These are phyloP conservation scores for Sebastes schlegelii DNA, from an alignment of 2,113 vertebrate genomes.

Conservation along the genomic window DNA sequence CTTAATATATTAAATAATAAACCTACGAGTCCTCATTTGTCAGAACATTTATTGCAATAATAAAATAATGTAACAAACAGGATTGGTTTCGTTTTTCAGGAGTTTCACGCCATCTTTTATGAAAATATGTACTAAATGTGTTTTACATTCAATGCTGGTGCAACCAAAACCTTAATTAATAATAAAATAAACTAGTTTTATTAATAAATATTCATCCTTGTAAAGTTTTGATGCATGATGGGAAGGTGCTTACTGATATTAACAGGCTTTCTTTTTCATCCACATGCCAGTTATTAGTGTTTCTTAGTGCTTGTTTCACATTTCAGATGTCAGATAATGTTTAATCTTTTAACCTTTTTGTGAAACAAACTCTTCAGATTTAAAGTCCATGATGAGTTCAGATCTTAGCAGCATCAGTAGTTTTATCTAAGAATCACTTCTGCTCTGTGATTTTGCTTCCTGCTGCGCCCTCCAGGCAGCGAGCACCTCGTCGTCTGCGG, in stretches of 20 bases:
- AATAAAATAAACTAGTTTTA: not conserved
- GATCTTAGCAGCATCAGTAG: not conserved
- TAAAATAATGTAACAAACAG: constrained; percentile 26
- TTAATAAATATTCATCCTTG: not conserved
- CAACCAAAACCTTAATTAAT: not conserved
- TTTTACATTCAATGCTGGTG: constrained; percentile 6
- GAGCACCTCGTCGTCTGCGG: constrained; percentile 90
- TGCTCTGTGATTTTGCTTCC: constrained; percentile 84
- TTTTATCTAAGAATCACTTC: constrained; percentile 52
- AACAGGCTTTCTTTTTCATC: not conserved
- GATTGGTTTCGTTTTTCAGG: not conserved
- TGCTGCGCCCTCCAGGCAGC: constrained; percentile 90
- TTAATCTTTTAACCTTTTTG: not conserved
- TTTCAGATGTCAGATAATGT: no score
- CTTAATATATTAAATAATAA: not conserved
- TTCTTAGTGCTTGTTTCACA: not conserved
- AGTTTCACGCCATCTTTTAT: not conserved
- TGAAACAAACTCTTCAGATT: not conserved
- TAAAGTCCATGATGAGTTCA: not conserved
- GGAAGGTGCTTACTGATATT: not conserved
- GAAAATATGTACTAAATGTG: constrained; percentile 26
- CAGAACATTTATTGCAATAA: constrained; percentile 49
- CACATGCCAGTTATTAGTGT: not conserved
- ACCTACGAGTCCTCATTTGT: not conserved
- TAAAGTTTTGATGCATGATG: not conserved